Evolutionary conservation across 2,113 vertebrate genomes (phyloP), one percentile per base, ranked within the genome.

Genomic region (Turdus rufiventris): DNA sequence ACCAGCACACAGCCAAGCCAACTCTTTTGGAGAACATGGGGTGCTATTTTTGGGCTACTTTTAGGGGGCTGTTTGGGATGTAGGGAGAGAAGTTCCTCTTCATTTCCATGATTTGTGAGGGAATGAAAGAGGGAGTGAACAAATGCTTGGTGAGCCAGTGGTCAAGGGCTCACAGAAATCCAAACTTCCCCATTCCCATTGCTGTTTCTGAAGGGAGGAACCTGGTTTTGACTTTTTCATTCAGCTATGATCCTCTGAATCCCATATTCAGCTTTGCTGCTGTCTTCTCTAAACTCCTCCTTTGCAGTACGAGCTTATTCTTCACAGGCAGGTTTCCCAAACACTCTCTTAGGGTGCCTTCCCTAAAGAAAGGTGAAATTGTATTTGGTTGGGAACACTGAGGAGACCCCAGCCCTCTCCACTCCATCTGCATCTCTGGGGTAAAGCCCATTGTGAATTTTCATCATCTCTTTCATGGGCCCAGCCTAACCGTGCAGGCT

Each of bases 331-430:
- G 7, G 5, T 60, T 82, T 78, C 23, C 34, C 80, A 77, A 62
- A 54, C 8, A 4, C 6, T 76, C 15, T 42, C 62, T 38, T 50
- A 47, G 6, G 14, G 70, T 50, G 9, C 24, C 18, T 76, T 25
- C 14, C 20, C 26, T 45, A 25, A 73, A 54, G 45, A 47, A 76
- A 58, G 38, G 2, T n/a, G 10, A 47, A 79, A 61, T 47, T 38
- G 2, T 45, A 33, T 47, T 77, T 66, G 45, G 2, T 9, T 76
- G 9, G 45, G 83, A 38, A 5, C 31, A 20, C 5, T 60, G 31
- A 4, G 14, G 26, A 12, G 8, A 51, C 15, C 4, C 1, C 0
- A 83, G 31, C 3, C 4, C 19, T 47, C 34, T 53, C 12, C 38
- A 50, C 10, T 4, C 45, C 38, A 6, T 8, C 18, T 34, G 3